phyloP scores from a whole-genome alignment of 2,888 invertebrate species.

The Drosophila suboccidentalis region DNA sequence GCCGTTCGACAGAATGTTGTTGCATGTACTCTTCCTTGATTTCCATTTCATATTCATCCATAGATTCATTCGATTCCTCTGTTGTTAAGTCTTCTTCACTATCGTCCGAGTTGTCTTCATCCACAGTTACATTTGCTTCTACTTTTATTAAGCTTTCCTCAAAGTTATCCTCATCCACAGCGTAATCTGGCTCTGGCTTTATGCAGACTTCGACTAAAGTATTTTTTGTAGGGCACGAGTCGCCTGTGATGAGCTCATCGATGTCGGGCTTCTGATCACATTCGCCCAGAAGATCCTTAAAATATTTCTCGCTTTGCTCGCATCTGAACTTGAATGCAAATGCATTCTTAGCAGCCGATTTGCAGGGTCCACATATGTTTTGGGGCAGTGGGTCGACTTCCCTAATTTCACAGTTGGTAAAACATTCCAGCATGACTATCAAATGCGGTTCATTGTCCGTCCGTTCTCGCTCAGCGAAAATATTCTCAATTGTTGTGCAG shows the following conservation, averaged over 20 bases:
- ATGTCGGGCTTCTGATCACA: background rate
- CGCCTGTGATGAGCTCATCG: background rate
- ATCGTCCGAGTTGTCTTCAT: background rate
- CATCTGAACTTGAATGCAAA: too few species aligned
- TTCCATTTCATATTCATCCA: background rate
- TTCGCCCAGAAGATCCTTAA: background rate
- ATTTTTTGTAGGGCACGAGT: background rate
- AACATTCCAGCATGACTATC: background rate
- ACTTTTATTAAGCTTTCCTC: background rate
- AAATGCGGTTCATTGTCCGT: background rate
- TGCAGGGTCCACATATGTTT: too few species aligned
- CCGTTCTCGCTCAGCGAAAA: background rate
- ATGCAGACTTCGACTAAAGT: background rate
- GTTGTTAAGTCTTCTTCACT: background rate
- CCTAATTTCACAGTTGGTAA: background rate
- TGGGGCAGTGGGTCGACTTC: background rate
- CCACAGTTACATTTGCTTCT: background rate
- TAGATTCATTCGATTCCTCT: background rate
- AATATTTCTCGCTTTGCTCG: too few species aligned
- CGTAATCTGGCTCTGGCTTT: background rate
- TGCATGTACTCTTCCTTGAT: background rate
- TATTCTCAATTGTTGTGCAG: background rate
- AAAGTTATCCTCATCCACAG: background rate
- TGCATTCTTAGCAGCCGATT: too few species aligned
- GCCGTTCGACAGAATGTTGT: background rate